These are phyloP conservation scores for Formicarius rufipectus DNA, from an alignment of 2,113 vertebrate species.

Conservation along the genomic window DNA sequence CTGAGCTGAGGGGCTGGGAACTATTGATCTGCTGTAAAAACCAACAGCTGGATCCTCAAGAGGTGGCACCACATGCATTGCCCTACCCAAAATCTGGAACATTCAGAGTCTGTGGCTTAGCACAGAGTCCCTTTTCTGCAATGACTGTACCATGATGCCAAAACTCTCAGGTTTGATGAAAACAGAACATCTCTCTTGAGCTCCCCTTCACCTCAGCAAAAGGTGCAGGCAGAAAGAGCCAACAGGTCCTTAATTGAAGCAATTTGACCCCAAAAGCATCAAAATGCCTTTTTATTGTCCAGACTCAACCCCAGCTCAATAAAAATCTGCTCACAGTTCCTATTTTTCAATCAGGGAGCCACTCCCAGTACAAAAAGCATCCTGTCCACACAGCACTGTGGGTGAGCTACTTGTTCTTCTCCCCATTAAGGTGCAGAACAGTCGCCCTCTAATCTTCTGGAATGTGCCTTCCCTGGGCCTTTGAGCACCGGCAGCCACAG, in stretches of 20 bases:
- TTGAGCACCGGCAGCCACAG: not conserved
- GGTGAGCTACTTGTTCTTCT: not conserved
- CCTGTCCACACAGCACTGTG: not conserved
- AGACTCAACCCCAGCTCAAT: not conserved
- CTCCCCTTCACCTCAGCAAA: not conserved
- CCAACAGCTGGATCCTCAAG: not conserved
- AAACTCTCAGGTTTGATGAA: not conserved
- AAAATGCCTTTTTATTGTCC: not conserved
- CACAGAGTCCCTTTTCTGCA: accelerated
- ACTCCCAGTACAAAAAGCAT: not conserved
- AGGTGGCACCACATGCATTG: not conserved
- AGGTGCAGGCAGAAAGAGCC: not conserved
- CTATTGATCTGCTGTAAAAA: not conserved
- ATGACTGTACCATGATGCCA: accelerated
- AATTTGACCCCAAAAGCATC: not conserved
- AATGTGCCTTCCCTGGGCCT: accelerated
- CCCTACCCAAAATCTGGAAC: not conserved
- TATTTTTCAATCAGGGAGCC: not conserved
- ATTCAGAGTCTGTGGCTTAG: not conserved
- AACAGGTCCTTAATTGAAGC: not conserved
- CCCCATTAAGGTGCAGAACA: not conserved
- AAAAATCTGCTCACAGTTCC: accelerated
- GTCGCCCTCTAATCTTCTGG: not conserved
- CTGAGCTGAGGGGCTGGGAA: not conserved
- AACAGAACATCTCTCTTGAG: not conserved